Percentiles rank a stretch among this genome's conserved stretches.
Conservation (phyloP, 2,888 invertebrate genomes). For the Xylota sylvarum region DNA sequence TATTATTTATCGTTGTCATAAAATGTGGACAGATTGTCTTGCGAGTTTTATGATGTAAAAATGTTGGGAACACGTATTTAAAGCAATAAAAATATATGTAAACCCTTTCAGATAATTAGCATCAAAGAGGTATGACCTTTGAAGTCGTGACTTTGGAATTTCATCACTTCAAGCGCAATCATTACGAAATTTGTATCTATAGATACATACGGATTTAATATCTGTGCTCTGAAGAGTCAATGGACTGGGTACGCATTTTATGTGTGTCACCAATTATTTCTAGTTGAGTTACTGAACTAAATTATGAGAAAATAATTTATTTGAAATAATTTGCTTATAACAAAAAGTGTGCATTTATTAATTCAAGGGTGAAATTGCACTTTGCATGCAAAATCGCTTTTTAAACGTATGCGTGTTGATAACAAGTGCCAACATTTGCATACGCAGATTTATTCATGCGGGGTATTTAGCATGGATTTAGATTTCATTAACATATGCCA, state of each 20-base stretch:
- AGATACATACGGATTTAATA: not conserved
- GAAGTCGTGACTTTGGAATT: slow-evolving; percentile 8
- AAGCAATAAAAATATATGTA: not conserved
- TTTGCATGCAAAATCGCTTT: slow-evolving; percentile 18
- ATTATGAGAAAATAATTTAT: not conserved
- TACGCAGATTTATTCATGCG: slow-evolving; percentile 15
- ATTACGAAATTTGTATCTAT: not conserved
- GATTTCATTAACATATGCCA: slow-evolving; percentile 3
- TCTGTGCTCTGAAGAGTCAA: not conserved
- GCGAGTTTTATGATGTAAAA: slow-evolving; percentile 6
- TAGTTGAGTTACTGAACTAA: not conserved
- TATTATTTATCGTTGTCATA: not conserved
- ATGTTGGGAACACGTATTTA: not conserved
- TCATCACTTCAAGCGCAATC: slow-evolving; percentile 4
- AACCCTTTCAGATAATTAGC: not conserved
- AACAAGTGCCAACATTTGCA: slow-evolving; percentile 28
- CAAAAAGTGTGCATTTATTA: not conserved
- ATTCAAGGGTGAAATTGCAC: slow-evolving; percentile 12
- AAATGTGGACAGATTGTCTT: not conserved
- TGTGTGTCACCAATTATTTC: not conserved
- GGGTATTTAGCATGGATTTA: slow-evolving; percentile 10
- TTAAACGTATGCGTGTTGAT: slow-evolving; percentile 6
- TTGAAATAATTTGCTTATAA: not conserved
- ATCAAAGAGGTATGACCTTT: not conserved
- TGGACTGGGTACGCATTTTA: not conserved